Conservation (phyloP, 2,797 vertebrate genomes). For the Gymnodraco acuticeps region DNA sequence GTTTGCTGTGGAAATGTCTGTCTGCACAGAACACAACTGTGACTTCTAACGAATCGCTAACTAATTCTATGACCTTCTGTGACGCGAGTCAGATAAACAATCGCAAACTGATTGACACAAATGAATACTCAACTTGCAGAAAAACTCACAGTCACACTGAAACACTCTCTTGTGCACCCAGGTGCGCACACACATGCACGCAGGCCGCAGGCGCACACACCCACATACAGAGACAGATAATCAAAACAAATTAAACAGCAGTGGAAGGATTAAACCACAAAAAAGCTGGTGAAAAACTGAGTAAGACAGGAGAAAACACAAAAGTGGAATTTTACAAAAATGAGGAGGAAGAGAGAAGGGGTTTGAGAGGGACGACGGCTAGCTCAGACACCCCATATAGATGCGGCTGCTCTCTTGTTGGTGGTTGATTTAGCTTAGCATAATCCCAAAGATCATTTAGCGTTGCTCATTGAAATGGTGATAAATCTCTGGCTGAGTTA, state of each 20-base stretch:
- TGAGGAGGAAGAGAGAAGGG: conserved; percentile 1
- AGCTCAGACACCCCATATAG: conserved; percentile 51
- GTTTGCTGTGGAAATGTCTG: conserved; percentile 61
- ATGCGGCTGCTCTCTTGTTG: conserved; percentile 71
- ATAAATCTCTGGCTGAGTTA: conserved; percentile 79
- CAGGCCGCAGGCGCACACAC: conserved; percentile 13
- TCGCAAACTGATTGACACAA: conserved; percentile 44
- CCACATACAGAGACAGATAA: conserved; percentile 34
- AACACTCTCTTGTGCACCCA: conserved; percentile 7
- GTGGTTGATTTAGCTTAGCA: conserved; percentile 76
- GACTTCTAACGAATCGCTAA: conserved; percentile 36
- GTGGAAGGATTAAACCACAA: conserved; percentile 35
- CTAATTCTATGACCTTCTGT: conserved; percentile 41
- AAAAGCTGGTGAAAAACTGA: conserved; percentile 4
- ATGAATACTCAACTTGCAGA: conserved; percentile 1
- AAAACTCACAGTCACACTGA: not conserved
- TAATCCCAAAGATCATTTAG: conserved; percentile 82
- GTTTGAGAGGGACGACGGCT: conserved; percentile 19
- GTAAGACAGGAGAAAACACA: not conserved
- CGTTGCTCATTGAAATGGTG: conserved; percentile 76
- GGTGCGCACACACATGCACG: conserved; percentile 11
- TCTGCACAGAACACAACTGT: conserved; percentile 37
- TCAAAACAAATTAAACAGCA: conserved; percentile 53
- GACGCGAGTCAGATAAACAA: conserved; percentile 50
- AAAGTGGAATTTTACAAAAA: conserved; percentile 28